Evolutionary conservation across 2,888 invertebrate species (phyloP), one percentile per base, ranked within the genome.

Genomic region (Dolomedes plantarius): DNA sequence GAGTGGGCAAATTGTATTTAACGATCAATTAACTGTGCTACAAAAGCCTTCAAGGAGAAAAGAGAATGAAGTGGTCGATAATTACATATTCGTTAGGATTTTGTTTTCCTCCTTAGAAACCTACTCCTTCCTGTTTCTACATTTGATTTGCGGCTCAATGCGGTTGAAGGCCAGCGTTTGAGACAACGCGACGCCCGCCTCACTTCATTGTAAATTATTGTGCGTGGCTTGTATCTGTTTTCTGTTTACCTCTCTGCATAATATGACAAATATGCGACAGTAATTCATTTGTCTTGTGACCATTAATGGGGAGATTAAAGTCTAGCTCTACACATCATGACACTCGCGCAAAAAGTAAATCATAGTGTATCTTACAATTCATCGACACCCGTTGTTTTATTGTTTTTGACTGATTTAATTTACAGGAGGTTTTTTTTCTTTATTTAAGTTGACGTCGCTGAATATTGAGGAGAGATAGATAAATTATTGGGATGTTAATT

Each of bases 121-220:
- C 56, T 56, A 56, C 56, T 23, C 56, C 56, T 56, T 56, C 56
- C 56, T 56, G 56, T 23, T 56, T 19, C 56, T 56, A 2, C 23
- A 23, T 56, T 23, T 56, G 23, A 56, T 56, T 23, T 56, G 23
- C 19, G 3, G 23, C 56, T 56, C 23, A 19, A 56, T 56, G 23
- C 23, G 23, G 56, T 19, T 56, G 56, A 56, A 56, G 56, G 56
- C 3, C 23, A 56, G 2, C 23, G 3, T 11, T 11, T 19, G 56
- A 56, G 56, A 56, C 56, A 56, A 3, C 3, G 11, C 23, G 56
- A 56, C 56, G 56, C 56, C 56, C 56, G 56, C 19, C 56, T 2
- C 56, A 23, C 23, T 56, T 56, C 56, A 56, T 2, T 56, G 56
- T 56, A 56, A 56, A 56, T 56, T 56, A 56, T 56, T 56, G 56